Percentiles rank a stretch among this genome's conserved stretches.
These are phyloP conservation scores for Melipona beecheii DNA, from an alignment of 2,888 invertebrate species.

Conservation along the genomic window DNA sequence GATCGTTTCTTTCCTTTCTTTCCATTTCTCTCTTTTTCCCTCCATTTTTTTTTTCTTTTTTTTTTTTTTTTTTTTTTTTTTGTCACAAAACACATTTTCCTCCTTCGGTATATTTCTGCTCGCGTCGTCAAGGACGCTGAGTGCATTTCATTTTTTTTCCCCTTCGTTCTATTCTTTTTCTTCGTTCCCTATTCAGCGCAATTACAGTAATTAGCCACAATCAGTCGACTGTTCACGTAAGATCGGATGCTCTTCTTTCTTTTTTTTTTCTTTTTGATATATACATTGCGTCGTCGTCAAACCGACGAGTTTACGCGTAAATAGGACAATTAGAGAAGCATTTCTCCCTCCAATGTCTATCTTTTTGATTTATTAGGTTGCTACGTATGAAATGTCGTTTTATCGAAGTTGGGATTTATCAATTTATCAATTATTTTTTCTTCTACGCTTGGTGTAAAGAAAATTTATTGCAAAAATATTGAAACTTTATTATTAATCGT, in stretches of 20 bases:
- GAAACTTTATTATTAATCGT: too few species aligned
- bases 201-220: constrained; percentile 16
- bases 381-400: too few species aligned
- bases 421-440: too few species aligned
- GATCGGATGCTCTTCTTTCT: not conserved
- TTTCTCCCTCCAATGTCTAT: too few species aligned
- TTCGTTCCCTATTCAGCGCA: not conserved
- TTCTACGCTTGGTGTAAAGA: too few species aligned
- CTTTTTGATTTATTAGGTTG: too few species aligned
- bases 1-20: not conserved
- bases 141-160: not conserved
- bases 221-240: constrained; percentile 22
- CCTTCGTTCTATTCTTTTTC: too few species aligned
- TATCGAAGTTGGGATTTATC: too few species aligned
- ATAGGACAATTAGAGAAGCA: not conserved
- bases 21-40: not conserved
- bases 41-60: too few species aligned
- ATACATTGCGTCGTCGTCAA: not conserved
- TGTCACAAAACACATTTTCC: not conserved
- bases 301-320: too few species aligned
- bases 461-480: too few species aligned
- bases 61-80: not conserved
- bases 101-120: not conserved
- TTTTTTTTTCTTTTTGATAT: too few species aligned
- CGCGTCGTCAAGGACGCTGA: constrained; percentile 10